These are phyloP conservation scores for Phrynosoma platyrhinos DNA, from an alignment of 2,113 vertebrate genomes.

Conservation along the genomic window DNA sequence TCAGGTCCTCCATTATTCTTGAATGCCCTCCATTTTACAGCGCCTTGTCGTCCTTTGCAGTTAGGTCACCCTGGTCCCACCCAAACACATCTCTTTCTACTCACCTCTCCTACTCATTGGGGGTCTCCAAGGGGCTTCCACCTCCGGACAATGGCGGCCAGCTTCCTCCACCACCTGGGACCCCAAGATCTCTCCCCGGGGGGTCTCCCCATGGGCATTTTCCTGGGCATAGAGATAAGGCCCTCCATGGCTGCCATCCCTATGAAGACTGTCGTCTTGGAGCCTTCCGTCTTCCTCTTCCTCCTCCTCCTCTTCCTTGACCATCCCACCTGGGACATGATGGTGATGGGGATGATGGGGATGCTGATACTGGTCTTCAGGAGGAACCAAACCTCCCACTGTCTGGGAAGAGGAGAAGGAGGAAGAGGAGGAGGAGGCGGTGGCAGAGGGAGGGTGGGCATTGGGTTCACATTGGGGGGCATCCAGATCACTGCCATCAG, in stretches of 20 bases:
- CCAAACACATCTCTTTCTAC: not conserved
- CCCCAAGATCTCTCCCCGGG: not conserved
- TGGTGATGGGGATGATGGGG: not conserved
- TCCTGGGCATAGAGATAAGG: not conserved
- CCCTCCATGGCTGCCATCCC: not conserved
- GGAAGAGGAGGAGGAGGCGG: not conserved
- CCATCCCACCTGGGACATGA: not conserved
- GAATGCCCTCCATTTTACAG: no score
- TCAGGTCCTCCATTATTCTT: no score
- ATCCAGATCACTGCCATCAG: conserved; percentile 18
- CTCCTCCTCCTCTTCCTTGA: conserved; percentile 3
- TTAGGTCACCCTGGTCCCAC: no score
- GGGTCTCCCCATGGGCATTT: not conserved
- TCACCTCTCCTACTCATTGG: conserved; percentile 16
- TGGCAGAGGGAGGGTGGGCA: not conserved
- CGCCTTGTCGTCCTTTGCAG: no score
- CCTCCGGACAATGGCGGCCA: not conserved
- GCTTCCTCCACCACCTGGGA: not conserved
- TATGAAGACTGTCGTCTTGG: no score
- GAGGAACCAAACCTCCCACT: not conserved
- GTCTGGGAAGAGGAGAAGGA: not conserved
- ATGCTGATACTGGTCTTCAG: not conserved
- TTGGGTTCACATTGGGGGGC: not conserved
- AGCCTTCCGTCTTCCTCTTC: not conserved
- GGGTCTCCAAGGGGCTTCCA: not conserved